Percentiles rank a stretch among this genome's conserved stretches.
These are phyloP conservation scores for Amphiprion percula DNA, from an alignment of 2,113 vertebrate genomes.

Conservation along the genomic window DNA sequence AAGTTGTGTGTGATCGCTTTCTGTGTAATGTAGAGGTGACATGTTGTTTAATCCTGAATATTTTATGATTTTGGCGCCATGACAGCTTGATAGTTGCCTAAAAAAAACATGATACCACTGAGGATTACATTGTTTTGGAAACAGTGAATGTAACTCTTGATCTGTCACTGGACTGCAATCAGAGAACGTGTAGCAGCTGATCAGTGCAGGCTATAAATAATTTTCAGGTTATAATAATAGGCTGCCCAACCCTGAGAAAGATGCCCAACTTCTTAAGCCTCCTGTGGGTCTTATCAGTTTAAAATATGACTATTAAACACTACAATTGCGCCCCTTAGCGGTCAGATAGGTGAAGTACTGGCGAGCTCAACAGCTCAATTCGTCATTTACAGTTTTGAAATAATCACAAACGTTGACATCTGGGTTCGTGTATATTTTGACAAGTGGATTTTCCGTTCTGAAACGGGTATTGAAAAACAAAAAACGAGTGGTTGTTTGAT, in stretches of 20 bases:
- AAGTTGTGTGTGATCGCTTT: too few species aligned
- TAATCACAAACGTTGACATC: background rate
- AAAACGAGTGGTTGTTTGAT: too few species aligned
- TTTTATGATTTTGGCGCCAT: background rate
- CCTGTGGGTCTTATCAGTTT: background rate
- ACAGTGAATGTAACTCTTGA: background rate
- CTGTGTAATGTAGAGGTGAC: background rate
- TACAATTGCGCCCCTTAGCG: conserved; percentile 35
- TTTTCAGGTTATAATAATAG: conserved; percentile 13
- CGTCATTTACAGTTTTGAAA: background rate
- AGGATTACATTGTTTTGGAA: background rate
- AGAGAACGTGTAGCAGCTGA: background rate
- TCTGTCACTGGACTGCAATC: background rate
- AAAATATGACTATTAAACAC: background rate
- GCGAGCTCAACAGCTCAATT: background rate
- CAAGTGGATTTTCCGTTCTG: too few species aligned
- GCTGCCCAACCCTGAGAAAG: background rate
- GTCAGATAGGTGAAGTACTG: conserved; percentile 13
- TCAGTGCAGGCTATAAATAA: background rate
- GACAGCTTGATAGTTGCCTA: background rate
- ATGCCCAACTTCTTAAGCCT: background rate
- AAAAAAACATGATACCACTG: background rate
- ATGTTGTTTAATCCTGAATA: background rate
- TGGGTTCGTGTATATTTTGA: too few species aligned
- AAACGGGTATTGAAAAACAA: too few species aligned